Conservation (phyloP, 2,113 vertebrate genomes). For the Xenus cinereus region DNA sequence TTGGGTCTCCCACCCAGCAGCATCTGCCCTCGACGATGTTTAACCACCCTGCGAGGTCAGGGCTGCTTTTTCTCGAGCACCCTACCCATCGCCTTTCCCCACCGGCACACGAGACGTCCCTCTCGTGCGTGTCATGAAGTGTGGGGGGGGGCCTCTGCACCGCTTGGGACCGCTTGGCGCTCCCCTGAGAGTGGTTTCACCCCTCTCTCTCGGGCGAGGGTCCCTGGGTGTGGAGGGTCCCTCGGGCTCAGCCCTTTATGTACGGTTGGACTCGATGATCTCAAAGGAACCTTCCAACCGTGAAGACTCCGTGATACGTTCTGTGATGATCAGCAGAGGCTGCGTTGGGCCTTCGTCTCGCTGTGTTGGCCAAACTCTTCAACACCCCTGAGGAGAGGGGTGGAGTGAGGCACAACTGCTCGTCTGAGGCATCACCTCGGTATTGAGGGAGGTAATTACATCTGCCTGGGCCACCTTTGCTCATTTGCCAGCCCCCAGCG, state of each 20-base stretch:
- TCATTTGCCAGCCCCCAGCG: neutral
- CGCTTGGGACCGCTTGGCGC: rapidly evolving
- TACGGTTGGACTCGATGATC: no score
- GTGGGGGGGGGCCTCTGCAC: neutral
- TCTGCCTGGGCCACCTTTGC: neutral
- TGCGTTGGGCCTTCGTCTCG: neutral
- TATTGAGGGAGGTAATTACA: neutral
- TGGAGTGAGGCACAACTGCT: neutral
- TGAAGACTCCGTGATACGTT: no score
- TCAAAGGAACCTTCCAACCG: no score
- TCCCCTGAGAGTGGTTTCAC: neutral
- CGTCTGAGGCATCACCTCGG: rapidly evolving
- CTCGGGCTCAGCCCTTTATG: neutral
- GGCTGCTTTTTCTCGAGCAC: neutral
- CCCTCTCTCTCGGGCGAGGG: rapidly evolving
- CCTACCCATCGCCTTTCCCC: neutral
- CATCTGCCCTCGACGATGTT: rapidly evolving
- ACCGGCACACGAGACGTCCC: rapidly evolving
- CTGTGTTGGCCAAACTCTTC: neutral
- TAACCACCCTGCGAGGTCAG: rapidly evolving
- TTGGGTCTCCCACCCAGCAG: neutral
- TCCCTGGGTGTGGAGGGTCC: neutral
- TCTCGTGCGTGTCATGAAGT: neutral
- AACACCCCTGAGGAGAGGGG: rapidly evolving
- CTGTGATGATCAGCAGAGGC: neutral